Evolutionary conservation across 2,888 invertebrate genomes (phyloP).

Genomic region (Ganaspis brasiliensis): DNA sequence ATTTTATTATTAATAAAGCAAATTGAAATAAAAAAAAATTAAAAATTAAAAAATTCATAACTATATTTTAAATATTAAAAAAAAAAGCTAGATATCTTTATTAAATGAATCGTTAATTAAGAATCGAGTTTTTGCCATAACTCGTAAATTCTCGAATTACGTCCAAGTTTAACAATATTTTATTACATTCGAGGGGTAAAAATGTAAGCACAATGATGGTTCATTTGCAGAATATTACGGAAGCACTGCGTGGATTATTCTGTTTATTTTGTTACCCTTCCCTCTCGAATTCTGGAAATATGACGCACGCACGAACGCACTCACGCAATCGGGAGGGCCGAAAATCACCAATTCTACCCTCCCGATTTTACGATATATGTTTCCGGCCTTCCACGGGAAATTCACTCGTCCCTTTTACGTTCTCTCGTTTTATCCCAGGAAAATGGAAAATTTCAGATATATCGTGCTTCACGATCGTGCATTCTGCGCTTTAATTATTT

Average conservation of each 20-base stretch:
- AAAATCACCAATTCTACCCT: conserved; percentile 12
- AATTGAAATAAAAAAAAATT: too few relatives aligned
- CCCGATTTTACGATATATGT: conserved; percentile 35
- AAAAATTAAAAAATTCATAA: too few relatives aligned
- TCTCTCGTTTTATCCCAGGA: not conserved
- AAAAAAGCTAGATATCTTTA: too few relatives aligned
- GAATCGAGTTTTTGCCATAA: not conserved
- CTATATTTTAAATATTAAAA: too few relatives aligned
- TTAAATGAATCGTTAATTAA: too few relatives aligned
- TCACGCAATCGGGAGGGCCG: conserved; percentile 19
- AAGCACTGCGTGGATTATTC: conserved; percentile 24
- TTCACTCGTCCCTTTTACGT: not conserved
- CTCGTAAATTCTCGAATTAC: not conserved
- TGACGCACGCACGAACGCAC: conserved; percentile 36
- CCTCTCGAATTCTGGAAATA: conserved; percentile 31
- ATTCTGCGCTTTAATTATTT: conserved; percentile 13
- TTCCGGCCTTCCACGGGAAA: conserved; percentile 26
- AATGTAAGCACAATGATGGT: conserved; percentile 13
- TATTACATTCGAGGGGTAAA: not conserved
- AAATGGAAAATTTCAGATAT: conserved; percentile 21
- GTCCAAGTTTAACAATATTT: not conserved
- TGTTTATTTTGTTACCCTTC: conserved; percentile 36
- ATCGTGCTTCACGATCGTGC: conserved; percentile 18
- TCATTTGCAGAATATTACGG: conserved; percentile 28
- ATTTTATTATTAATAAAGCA: too few relatives aligned